Evolutionary conservation across 2,888 invertebrate species (phyloP).

Genomic region (Smittia sp.): DNA sequence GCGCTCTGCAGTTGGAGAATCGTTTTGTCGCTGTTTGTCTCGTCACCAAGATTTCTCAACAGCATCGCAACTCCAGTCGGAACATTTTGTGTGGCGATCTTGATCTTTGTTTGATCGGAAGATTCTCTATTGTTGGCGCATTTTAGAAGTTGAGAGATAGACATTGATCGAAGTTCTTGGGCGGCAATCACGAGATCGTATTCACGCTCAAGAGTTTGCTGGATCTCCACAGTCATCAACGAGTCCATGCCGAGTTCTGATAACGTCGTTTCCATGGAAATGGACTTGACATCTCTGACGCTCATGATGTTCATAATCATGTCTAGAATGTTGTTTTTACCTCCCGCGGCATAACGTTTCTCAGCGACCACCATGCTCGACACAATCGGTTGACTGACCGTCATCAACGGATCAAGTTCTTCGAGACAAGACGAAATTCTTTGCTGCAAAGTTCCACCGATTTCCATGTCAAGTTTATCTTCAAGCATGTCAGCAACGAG

Average conservation of each 20-base stretch:
- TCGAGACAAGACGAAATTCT: slow-evolving; percentile 77
- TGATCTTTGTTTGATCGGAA: slow-evolving; percentile 46
- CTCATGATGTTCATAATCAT: slow-evolving; percentile 68
- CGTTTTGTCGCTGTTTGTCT: slow-evolving; percentile 57
- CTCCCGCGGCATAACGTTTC: slow-evolving; percentile 63
- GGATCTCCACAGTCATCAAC: slow-evolving; percentile 95
- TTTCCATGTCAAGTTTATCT: slow-evolving; percentile 63
- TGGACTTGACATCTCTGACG: slow-evolving; percentile 66
- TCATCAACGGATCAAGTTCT: slow-evolving; percentile 70
- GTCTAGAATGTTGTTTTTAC: slow-evolving; percentile 67
- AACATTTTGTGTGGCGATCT: slow-evolving; percentile 47
- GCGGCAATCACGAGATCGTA: slow-evolving; percentile 83
- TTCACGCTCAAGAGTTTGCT: slow-evolving; percentile 85
- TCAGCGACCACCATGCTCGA: slow-evolving; percentile 86
- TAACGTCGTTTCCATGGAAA: slow-evolving; percentile 68
- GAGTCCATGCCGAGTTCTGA: slow-evolving; percentile 96
- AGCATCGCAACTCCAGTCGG: slow-evolving; percentile 59
- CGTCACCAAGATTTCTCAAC: slow-evolving; percentile 63
- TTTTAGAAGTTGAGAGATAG: slow-evolving; percentile 58
- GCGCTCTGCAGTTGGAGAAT: slow-evolving; percentile 55
- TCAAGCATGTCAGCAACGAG: slow-evolving; percentile 74
- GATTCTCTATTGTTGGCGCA: slow-evolving; percentile 42
- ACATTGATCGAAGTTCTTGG: slow-evolving; percentile 79
- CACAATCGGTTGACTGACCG: slow-evolving; percentile 67
- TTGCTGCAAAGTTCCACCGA: slow-evolving; percentile 82